Base-by-base conservation (phyloP, 2,888 invertebrate genomes). In the Trachelus tabidus region DNA sequence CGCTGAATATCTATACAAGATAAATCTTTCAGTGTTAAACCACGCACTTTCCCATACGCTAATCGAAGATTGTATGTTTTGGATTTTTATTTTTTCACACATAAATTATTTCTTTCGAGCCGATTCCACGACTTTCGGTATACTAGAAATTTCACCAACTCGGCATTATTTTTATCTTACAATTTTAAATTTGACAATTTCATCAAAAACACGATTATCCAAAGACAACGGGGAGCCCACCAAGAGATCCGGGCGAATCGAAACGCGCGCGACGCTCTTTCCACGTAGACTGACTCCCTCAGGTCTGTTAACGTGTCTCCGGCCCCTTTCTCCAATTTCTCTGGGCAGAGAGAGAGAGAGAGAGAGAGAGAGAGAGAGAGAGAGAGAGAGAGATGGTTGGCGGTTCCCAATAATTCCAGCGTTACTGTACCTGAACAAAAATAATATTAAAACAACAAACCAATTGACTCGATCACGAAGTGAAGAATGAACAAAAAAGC, bases 261-360 rank as follows among this genome's bases (percentile, higher is more conserved):
- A 23, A 56, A 56, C 83, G 84, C 82, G 77, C 84, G 80, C 84
- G 83, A 80, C 82, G 82, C 79, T 83, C 81, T 83, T 84, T 83
- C 80, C 81, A 81, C 82, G 82, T 79, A 77, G 81, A 83, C 81
- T 82, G 82, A 81, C 78, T 80, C 81, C 80, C 78, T 56, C 56
- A 56, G 56, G 56, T 56, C 56, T 15, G 56, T 56, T 56, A 56
- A 56, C 23, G 56, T 56, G 15, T 56, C 56, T 15, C 23, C 56
- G 9, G 4, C 6, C 56, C 56, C 23, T 23, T 9, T 56, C 15
- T 15, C 40, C 40, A 40, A 35, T 35, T 12, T 35, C 35, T 35
- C 35, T 35, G 35, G 35, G 35, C 35, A 35, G 35, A 12, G 35
- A 34, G 34, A 34, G 34, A 34, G 34, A 34, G 34, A 34, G 34